Conservation (phyloP, 2,888 invertebrate genomes). For the Kryphioiulus occultus region DNA sequence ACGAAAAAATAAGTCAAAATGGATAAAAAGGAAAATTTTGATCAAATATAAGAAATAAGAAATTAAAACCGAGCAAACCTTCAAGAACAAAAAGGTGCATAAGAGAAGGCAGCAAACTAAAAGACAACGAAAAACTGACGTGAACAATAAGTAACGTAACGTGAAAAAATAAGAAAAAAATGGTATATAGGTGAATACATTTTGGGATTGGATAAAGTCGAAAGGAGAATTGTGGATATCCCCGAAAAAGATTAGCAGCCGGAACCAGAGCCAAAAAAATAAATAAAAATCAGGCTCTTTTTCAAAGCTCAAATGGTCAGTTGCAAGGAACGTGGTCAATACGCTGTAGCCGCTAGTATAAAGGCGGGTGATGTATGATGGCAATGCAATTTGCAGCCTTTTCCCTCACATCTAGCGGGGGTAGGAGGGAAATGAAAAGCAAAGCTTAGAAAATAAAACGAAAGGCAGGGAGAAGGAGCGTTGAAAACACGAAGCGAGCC, state of each 20-base stretch:
- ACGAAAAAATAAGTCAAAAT: too few species aligned
- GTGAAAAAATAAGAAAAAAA: too few species aligned
- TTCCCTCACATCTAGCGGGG: background rate
- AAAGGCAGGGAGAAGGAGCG: background rate
- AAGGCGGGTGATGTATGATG: background rate
- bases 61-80: background rate
- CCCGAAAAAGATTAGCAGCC: background rate
- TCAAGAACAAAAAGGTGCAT: background rate
- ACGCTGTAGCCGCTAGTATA: background rate
- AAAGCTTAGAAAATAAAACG: background rate
- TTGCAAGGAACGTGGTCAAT: background rate
- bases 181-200: too few species aligned
- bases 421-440: background rate
- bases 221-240: background rate
- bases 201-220: background rate
- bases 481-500: conserved; percentile 16
- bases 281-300: background rate
- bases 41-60: background rate
- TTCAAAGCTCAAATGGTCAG: background rate
- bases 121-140: too few species aligned
- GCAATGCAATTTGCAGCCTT: conserved; percentile 3
- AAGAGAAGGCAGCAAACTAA: background rate
- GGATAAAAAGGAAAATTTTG: background rate
- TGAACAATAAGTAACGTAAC: too few species aligned
- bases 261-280: background rate